Conservation (phyloP, 2,797 vertebrate genomes). For the Leptatherina wallacei region DNA sequence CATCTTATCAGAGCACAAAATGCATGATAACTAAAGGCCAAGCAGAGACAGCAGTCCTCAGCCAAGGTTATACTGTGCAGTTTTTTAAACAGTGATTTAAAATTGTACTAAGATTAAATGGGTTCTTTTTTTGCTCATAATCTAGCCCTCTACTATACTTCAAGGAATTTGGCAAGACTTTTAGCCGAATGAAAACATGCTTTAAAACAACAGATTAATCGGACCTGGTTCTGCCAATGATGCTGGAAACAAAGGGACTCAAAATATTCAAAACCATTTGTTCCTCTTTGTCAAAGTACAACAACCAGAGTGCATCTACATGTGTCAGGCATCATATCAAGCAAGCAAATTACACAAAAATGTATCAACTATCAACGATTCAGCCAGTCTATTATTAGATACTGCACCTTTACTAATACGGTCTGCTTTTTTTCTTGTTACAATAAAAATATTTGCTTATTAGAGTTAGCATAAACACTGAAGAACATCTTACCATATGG, state of each 20-base stretch:
- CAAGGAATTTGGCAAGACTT: not conserved
- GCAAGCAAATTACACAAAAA: not conserved
- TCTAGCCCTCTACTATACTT: not conserved
- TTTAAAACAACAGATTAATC: not conserved
- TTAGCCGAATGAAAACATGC: not conserved
- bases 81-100: not conserved
- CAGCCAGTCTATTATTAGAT: not conserved
- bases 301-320: not conserved
- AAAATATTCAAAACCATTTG: not conserved
- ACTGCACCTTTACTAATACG: not conserved
- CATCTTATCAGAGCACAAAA: not conserved
- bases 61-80: not conserved
- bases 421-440: not conserved
- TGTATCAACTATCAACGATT: no score
- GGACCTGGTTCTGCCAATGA: not conserved
- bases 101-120: not conserved
- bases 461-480: not conserved
- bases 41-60: not conserved
- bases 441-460: not conserved
- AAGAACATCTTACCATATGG: slow-evolving; percentile 72
- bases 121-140: not conserved
- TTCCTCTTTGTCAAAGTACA: not conserved
- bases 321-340: not conserved
- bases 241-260: not conserved
- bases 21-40: not conserved